Conservation (phyloP, 1,140 invertebrate genomes). For the Sinonovacula constricta region DNA sequence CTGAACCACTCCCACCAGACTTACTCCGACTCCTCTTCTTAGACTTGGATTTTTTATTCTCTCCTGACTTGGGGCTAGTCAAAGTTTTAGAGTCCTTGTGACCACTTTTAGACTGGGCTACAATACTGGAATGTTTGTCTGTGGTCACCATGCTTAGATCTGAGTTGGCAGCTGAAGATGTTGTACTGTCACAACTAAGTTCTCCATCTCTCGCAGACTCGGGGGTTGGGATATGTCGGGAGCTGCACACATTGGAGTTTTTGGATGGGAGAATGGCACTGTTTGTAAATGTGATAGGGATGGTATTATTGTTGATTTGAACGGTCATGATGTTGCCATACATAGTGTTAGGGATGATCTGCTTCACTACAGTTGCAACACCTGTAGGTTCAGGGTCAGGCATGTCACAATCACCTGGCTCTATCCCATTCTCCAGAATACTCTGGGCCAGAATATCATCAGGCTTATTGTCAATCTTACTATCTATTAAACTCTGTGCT, state of each 20-base stretch:
- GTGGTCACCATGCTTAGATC: constrained; percentile 29
- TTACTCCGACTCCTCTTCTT: constrained; percentile 64
- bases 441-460: constrained; percentile 37
- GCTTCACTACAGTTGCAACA: constrained; percentile 43
- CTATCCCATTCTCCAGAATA: constrained; percentile 38
- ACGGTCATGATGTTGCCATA: constrained; percentile 49
- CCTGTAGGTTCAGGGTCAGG: constrained; percentile 45
- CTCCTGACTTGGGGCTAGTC: constrained; percentile 35
- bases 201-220: constrained; percentile 66
- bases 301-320: constrained; percentile 36
- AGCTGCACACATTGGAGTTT: constrained; percentile 50
- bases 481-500: constrained; percentile 37
- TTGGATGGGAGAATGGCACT: constrained; percentile 43
- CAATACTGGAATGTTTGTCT: constrained; percentile 66
- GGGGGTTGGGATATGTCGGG: constrained; percentile 64
- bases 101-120: constrained; percentile 47
- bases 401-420: constrained; percentile 40
- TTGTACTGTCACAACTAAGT: constrained; percentile 70
- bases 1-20: constrained; percentile 57
- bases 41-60: constrained; percentile 53
- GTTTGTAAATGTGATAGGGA: constrained; percentile 40
- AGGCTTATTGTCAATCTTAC: constrained; percentile 30
- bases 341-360: constrained; percentile 48
- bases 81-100: constrained; percentile 43
- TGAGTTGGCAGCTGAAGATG: constrained; percentile 63